phyloP scores from a whole-genome alignment of 2,113 vertebrate species.

The Hippotragus niger region DNA sequence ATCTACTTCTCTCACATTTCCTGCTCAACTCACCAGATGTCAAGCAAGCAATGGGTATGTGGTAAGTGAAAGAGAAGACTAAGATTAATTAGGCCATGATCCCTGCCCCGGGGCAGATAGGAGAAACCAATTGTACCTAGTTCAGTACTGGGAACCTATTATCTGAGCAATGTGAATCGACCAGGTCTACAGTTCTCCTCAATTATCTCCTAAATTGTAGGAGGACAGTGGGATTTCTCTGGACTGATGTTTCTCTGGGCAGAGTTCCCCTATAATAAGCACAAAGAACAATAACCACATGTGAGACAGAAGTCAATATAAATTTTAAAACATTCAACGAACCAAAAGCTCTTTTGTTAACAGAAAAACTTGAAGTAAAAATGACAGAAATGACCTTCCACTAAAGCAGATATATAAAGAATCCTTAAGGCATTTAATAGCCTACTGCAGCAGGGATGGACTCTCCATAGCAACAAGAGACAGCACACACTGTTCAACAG shows the following conservation, averaged over 20 bases:
- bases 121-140: background rate
- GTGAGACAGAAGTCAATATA: background rate
- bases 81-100: background rate
- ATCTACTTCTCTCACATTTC: background rate
- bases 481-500: background rate
- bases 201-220: background rate
- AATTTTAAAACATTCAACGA: background rate
- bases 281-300: background rate
- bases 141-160: background rate
- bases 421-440: background rate
- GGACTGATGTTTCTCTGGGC: background rate
- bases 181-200: background rate
- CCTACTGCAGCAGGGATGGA: background rate
- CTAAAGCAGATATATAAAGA: background rate
- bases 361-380: background rate
- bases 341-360: background rate
- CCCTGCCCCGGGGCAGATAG: background rate
- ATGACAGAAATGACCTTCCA: background rate
- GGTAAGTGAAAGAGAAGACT: background rate
- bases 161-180: background rate
- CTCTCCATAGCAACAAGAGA: slow-evolving; percentile 21
- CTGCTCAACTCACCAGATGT: background rate
- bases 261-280: background rate
- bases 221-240: background rate
- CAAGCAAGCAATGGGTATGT: background rate